Base-by-base conservation (phyloP, 2,113 vertebrate genomes). In the Prionailurus viverrinus region DNA sequence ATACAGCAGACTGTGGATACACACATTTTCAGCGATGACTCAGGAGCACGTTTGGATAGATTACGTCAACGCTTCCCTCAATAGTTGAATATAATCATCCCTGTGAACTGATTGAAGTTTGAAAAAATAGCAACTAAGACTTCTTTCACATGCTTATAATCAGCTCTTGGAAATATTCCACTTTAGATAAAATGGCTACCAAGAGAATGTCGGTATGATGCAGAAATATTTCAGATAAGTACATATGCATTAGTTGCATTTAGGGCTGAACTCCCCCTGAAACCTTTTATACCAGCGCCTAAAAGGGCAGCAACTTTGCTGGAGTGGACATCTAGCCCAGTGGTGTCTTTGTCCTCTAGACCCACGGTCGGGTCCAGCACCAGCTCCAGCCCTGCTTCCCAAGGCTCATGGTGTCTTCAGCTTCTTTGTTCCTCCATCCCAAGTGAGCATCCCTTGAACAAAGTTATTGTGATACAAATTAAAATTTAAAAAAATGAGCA, bases 11-110 rank as follows among this genome's bases (percentile, higher is more conserved):
- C 41, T 1, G 0, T 94, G 84, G 87, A 93, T 90, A 81, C 76
- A 80, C 53, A 71, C 66, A 63, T 97, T 94, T 96, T 96, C 94
- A 71, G 73, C 3, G 7, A 83, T 93, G 95, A 98, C 94, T 94
- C 89, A 97, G 78, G 31, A 84, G 84, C 79, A 78, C 23, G n/a
- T 97, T 97, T 95, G n/a, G 80, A 51, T 83, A 86, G 89, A 97
- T 97, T 96, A 95, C 94, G 7, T 96, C 95, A 98, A 91, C 78
- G 15, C 69, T 97, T 96, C 73, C 82, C 68, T 96, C 55, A 97
- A 84, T 66, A 97, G 97, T 76, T 96, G 85, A 97, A 97, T 94
- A 53, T 97, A 97, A 94, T 95, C 89, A 97, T 88, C 66, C 51
- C n/a, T 79, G 71, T 86, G 88, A 97, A 95, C 92, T 94, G 81